Conservation (phyloP, 2,888 invertebrate genomes). For the Apocheima hispidaria region DNA sequence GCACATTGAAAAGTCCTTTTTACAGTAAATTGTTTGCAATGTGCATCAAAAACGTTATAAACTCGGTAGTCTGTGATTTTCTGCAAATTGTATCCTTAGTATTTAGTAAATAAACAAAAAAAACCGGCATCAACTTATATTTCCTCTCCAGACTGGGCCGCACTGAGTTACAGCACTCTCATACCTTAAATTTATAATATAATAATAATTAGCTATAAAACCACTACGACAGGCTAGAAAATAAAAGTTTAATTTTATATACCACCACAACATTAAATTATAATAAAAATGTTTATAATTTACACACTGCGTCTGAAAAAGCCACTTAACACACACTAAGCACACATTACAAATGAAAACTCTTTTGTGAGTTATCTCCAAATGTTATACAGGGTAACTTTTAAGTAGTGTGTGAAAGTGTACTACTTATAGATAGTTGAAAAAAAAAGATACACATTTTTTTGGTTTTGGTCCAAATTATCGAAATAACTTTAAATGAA, state of each 20-base stretch:
- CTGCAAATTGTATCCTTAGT: constrained; percentile 27
- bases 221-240: constrained; percentile 69
- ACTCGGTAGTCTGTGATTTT: constrained; percentile 39
- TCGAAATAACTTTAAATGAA: no score
- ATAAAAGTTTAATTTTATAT: constrained; percentile 45
- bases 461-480: no score
- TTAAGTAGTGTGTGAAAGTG: no score
- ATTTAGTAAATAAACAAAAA: constrained; percentile 27
- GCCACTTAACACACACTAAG: constrained; percentile 21
- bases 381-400: no score
- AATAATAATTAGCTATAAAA: constrained; percentile 65
- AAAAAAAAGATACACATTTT: no score
- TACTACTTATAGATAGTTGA: no score
- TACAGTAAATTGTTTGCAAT: constrained; percentile 10
- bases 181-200: constrained; percentile 75
- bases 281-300: constrained; percentile 27
- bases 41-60: constrained; percentile 18
- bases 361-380: constrained; percentile 41
- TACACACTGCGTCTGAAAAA: constrained; percentile 32
- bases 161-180: constrained; percentile 64
- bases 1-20: background rate
- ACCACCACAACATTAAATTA: constrained; percentile 44
- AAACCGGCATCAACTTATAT: constrained; percentile 21
- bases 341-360: background rate
- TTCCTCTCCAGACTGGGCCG: constrained; percentile 33